phyloP scores from a whole-genome alignment of 2,888 invertebrate genomes.

The Parasteatoda lunata region DNA sequence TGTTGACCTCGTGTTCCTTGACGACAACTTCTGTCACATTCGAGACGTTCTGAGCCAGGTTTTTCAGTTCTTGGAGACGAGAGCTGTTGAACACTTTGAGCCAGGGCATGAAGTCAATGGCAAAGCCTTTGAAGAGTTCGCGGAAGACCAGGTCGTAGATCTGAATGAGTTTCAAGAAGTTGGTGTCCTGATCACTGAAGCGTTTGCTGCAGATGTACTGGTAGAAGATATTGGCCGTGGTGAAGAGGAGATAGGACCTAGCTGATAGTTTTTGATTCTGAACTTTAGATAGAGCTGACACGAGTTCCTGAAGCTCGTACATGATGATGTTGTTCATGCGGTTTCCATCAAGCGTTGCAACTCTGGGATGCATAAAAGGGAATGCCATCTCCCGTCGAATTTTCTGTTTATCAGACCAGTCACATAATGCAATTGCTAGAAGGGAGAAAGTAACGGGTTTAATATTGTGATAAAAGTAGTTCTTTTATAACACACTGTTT shows the following conservation, averaged over 20 bases:
- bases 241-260: conserved; percentile 83
- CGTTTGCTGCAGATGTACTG: conserved; percentile 89
- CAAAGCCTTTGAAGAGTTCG: conserved; percentile 92
- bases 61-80: conserved; percentile 77
- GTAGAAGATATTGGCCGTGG: conserved; percentile 89
- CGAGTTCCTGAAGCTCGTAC: conserved; percentile 77
- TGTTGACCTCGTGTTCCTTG: conserved; percentile 37
- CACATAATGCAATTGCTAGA: conserved; percentile 88
- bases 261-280: conserved; percentile 73
- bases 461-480: too few species aligned
- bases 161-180: conserved; percentile 82
- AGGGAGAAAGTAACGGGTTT: neutral
- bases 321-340: conserved; percentile 81
- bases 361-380: conserved; percentile 86
- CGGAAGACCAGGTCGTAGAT: conserved; percentile 91
- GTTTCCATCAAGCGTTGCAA: conserved; percentile 82
- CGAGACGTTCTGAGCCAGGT: conserved; percentile 51
- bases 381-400: conserved; percentile 84
- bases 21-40: conserved; percentile 55
- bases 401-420: conserved; percentile 89
- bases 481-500: too few species aligned
- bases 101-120: conserved; percentile 90
- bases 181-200: conserved; percentile 79
- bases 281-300: conserved; percentile 67
- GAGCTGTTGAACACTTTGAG: conserved; percentile 80